Base-by-base conservation (phyloP, 2,888 invertebrate species). In the Acleris emargana region DNA sequence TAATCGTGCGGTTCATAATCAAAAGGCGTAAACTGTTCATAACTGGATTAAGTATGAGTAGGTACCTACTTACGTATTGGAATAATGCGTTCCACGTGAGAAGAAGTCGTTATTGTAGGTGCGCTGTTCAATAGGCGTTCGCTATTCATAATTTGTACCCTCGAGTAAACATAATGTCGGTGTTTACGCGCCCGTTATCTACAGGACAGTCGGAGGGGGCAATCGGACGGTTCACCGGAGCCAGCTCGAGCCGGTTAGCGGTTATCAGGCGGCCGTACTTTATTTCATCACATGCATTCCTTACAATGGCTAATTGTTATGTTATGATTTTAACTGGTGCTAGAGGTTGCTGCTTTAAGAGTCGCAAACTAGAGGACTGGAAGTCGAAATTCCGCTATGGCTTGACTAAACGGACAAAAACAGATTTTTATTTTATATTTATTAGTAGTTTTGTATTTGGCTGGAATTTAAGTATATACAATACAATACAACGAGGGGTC, bases 231-330 rank as follows among this genome's bases (percentile, higher is more conserved):
- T 76, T 75, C 76, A 77, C 60, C 54, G 49, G 25, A 49, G 69
- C 86, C 69, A 76, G 89, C 76, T 81, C 52, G 64, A 78, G 76
- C 86, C 76, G 74, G 89, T 83, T 82, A 52, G 5, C 54, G 72
- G 72, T 81, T 80, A 81, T 80, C 78, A 13, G 32, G 22, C 71
- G 69, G 67, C 71, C 73, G 73, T 71, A 62, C 63, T 68, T 69
- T 76, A 76, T 82, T 84, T 83, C 80, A 83, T 83, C 81, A 85
- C 67, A 61, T 62, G 68, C 72, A 68, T 68, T 51, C 50, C 58
- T 32, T 49, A 17, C n/a, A 62, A 28, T 45, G 28, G 42, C 55
- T 51, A 51, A 47, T 47, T 57, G 52, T 3, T 3, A 18, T 4
- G 18, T 32, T 53, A 20, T 17, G 17, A 53, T 53, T 20, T 28